Evolutionary conservation across 1,140 invertebrate genomes (phyloP).

Genomic region (Stegodyphus mimosarum): DNA sequence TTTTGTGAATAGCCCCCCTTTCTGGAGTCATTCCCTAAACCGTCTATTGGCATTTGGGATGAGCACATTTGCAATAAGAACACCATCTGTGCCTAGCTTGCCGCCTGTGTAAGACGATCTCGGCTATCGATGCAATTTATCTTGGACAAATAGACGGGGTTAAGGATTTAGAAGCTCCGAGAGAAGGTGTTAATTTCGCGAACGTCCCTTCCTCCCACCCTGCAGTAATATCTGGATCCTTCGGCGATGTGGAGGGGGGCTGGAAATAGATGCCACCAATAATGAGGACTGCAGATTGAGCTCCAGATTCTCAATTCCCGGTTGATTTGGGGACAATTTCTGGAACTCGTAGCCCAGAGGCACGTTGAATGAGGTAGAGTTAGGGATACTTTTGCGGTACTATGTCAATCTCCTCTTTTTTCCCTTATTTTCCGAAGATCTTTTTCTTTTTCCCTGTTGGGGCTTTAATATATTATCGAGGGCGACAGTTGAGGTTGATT

Average conservation of each 20-base stretch:
- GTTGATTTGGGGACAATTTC: conserved; percentile 54
- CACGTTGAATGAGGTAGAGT: conserved; percentile 14
- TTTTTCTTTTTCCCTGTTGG: too few relatives aligned
- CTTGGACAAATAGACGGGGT: conserved; percentile 53
- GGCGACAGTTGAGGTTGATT: too few relatives aligned
- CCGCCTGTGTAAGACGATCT: conserved; percentile 41
- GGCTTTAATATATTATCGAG: too few relatives aligned
- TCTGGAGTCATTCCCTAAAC: conserved; percentile 17
- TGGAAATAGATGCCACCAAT: conserved; percentile 38
- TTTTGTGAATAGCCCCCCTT: conserved; percentile 6
- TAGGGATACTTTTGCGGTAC: neutral
- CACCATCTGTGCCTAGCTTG: conserved; percentile 43
- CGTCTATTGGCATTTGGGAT: conserved; percentile 48
- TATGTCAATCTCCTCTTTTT: too few relatives aligned
- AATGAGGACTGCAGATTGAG: conserved; percentile 48
- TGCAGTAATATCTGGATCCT: too few relatives aligned
- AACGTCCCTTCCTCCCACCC: neutral
- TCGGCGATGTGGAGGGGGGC: neutral
- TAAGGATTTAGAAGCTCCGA: conserved; percentile 53
- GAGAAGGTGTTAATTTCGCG: conserved; percentile 52
- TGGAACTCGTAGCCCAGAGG: conserved; percentile 13
- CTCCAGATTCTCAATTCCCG: conserved; percentile 46
- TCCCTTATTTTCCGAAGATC: neutral
- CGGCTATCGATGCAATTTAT: conserved; percentile 50
- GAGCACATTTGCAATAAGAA: conserved; percentile 52